Percentiles rank a stretch among this genome's conserved stretches.
Conservation (phyloP, 2,888 invertebrate species). For the Lasius platythorax region DNA sequence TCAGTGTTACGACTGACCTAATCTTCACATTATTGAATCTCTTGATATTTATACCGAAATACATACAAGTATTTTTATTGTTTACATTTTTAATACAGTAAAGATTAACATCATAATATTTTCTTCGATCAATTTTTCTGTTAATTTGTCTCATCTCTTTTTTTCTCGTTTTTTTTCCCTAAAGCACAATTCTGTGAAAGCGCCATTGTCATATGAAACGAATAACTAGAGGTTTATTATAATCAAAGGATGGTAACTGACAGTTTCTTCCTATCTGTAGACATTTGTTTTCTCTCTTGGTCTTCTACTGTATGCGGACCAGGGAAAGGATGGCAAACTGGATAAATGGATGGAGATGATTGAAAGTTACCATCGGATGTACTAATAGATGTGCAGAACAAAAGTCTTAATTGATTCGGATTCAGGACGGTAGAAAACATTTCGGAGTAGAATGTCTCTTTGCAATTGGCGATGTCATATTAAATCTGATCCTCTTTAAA, state of each 20-base stretch:
- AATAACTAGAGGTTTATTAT: slow-evolving; percentile 30
- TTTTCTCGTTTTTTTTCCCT: not conserved
- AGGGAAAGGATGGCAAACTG: slow-evolving; percentile 70
- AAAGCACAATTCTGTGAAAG: slow-evolving; percentile 27
- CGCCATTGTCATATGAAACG: slow-evolving; percentile 6
- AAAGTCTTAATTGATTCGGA: slow-evolving; percentile 40
- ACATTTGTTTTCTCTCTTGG: slow-evolving; percentile 69
- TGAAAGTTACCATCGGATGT: slow-evolving; percentile 51
- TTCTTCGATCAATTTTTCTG: not conserved
- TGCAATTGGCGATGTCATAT: not conserved
- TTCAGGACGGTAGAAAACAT: slow-evolving; percentile 25
- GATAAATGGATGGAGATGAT: slow-evolving; percentile 71
- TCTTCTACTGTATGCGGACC: slow-evolving; percentile 71
- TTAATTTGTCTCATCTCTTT: slow-evolving; percentile 22
- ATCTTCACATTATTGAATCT: not conserved
- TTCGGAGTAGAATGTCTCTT: not conserved
- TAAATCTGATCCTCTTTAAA: not conserved
- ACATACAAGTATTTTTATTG: not conserved
- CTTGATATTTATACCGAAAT: not conserved
- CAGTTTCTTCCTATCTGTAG: slow-evolving; percentile 61
- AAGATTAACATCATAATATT: slow-evolving; percentile 5
- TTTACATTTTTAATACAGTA: not conserved
- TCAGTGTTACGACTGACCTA: not conserved
- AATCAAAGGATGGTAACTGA: slow-evolving; percentile 44
- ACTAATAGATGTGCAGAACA: slow-evolving; percentile 17